Evolutionary conservation across 2,113 vertebrate genomes (phyloP), one percentile per base, ranked within the genome.

Genomic region (Hippopotamus amphibius): DNA sequence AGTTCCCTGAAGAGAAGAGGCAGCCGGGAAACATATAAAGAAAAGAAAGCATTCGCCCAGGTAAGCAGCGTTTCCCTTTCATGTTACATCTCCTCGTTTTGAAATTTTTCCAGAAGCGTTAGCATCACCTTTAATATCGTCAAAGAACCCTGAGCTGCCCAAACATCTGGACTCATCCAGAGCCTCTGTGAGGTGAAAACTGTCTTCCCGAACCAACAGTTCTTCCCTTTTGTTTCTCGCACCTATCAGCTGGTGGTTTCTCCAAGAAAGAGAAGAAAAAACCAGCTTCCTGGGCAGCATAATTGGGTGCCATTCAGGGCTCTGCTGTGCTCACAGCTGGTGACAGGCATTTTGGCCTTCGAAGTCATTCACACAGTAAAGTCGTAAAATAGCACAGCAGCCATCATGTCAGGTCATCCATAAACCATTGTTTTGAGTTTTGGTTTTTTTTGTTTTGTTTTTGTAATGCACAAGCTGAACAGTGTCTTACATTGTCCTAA

Each of bases 21-120:
- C 55, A 99, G 99, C 97, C 99, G 99, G 72, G 99, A 99, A 98
- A 97, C 98, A 1, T 99, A 99, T 97, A 99, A 99, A 98, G 99
- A 99, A 96, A 99, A 99, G 98, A 99, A 99, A 97, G 96, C 98
- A 13, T 96, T 98, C 65, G 99, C 98, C 96, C 99, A 99, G 99
- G 99, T 99, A 99, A 77, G 71, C 95, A 66, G 0, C 8, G 13
- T 19, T 68, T 88, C 88, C 55, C n/a, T 50, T 81, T 63, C 5
- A 68, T 84, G 95, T 81, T 53, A 28, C 7, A 43, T 72, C 26
- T 8, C 19, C 3, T 76, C 71, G 13, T 57, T 82, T 68, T 79
- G 68, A 53, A 77, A 96, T 81, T 97, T 91, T 57, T 94, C 82
- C 81, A 83, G 0, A 69, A 59, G 21, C 71, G 43, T 96, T 96